phyloP scores from a whole-genome alignment of 2,113 vertebrate species.

The Elaphurus davidianus region DNA sequence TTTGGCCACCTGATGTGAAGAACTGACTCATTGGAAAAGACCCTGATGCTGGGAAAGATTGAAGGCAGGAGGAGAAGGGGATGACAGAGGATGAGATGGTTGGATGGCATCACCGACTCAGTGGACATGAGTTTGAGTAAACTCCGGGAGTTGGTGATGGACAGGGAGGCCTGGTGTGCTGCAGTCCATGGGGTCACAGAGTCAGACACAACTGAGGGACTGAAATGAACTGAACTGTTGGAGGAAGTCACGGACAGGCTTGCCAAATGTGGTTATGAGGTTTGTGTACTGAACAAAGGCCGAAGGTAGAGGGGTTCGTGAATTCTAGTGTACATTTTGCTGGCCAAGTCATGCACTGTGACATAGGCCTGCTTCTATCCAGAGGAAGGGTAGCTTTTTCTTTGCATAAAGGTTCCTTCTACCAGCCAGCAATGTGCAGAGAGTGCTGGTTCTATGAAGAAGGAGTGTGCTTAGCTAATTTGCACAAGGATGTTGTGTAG shows the following conservation, averaged over 20 bases:
- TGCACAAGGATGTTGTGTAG: not conserved
- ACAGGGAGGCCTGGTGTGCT: not conserved
- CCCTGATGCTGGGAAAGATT: not conserved
- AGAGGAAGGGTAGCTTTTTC: not conserved
- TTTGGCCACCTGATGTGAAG: rapidly evolving
- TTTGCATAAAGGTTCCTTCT: not conserved
- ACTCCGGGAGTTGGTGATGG: rapidly evolving
- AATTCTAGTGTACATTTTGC: not conserved
- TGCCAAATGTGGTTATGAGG: not conserved
- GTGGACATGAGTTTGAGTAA: not conserved
- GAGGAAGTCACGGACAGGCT: not conserved
- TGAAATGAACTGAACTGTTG: not conserved
- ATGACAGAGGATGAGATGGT: not conserved
- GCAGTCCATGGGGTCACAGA: not conserved
- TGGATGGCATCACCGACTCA: not conserved
- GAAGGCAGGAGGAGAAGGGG: not conserved
- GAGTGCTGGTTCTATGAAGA: not conserved
- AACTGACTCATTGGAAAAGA: not conserved
- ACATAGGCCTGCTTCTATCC: not conserved
- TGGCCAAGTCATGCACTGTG: not conserved
- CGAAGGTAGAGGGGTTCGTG: not conserved
- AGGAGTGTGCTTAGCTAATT: not conserved
- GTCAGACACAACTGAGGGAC: rapidly evolving
- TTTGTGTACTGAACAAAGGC: not conserved
- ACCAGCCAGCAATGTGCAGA: too few relatives aligned